Percentiles rank a stretch among this genome's conserved stretches.
These are phyloP conservation scores for Tapirus indicus DNA, from an alignment of 2,797 vertebrate genomes.

Conservation along the genomic window DNA sequence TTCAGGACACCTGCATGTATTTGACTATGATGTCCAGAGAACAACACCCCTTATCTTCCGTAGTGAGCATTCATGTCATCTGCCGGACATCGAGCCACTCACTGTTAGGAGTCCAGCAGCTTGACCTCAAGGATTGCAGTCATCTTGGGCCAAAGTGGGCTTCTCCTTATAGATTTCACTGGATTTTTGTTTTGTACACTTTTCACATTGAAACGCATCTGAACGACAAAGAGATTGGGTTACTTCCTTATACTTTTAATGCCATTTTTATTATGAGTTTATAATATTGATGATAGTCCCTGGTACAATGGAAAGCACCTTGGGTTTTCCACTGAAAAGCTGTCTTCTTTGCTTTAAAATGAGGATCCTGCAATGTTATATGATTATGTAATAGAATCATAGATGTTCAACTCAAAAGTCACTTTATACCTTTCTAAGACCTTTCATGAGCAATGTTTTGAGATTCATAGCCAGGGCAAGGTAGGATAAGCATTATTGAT, in stretches of 20 bases:
- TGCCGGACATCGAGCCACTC: neutral
- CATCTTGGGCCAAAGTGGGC: neutral
- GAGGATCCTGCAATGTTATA: neutral
- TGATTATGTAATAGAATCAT: neutral
- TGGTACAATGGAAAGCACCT: neutral
- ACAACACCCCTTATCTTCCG: neutral
- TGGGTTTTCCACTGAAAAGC: neutral
- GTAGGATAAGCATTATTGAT: neutral
- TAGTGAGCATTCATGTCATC: neutral
- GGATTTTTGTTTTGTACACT: neutral
- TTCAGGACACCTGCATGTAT: neutral
- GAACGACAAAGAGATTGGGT: neutral
- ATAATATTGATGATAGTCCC: neutral
- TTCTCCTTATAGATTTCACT: neutral
- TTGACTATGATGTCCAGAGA: neutral
- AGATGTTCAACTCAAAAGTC: neutral
- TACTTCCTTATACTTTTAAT: neutral
- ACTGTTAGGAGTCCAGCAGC: neutral
- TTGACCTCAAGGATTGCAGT: neutral
- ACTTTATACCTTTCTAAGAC: neutral
- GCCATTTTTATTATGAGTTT: conserved; percentile 8
- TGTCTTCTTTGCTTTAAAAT: neutral
- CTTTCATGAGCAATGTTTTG: neutral
- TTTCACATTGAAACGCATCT: neutral
- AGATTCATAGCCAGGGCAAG: neutral